phyloP scores from a whole-genome alignment of 53 echinoderm and acorn worm genomes.

The Astropecten irregularis region DNA sequence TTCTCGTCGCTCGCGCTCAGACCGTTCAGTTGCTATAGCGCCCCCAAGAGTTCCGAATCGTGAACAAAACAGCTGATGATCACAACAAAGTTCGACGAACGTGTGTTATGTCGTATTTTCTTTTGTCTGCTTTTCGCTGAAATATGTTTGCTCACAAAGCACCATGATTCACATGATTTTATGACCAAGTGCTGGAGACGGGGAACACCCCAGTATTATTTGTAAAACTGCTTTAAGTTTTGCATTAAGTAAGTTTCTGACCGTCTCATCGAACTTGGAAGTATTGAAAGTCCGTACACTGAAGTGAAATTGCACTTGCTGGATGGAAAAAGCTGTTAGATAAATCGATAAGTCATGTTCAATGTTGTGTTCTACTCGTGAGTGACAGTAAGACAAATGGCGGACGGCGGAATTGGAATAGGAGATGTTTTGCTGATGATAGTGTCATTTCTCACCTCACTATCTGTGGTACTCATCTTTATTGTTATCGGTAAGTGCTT shows the following conservation, averaged over 20 bases:
- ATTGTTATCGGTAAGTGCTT: constrained; percentile 64
- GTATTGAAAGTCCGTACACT: background rate
- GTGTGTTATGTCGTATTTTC: too few species aligned
- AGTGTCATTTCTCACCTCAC: constrained; percentile 66
- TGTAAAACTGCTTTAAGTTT: background rate
- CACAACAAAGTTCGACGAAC: constrained; percentile 18
- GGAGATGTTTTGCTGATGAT: constrained; percentile 66
- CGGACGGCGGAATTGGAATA: constrained; percentile 18
- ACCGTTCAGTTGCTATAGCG: background rate
- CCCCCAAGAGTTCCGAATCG: constrained; percentile 6
- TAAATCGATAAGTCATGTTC: background rate
- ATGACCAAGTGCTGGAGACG: background rate
- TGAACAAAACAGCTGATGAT: background rate
- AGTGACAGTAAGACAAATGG: background rate
- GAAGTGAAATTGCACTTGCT: background rate
- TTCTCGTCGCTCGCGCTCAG: too few species aligned
- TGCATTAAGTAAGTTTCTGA: background rate
- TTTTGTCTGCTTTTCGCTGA: too few species aligned
- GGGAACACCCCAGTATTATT: background rate
- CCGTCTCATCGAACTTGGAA: background rate
- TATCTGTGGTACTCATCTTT: constrained; percentile 69
- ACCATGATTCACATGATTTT: background rate
- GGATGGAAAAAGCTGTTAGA: constrained; percentile 49
- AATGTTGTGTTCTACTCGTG: too few species aligned
- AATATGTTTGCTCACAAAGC: too few species aligned